Evolutionary conservation across 1,140 invertebrate genomes (phyloP).

Genomic region (Thalassaphorura encarpata): DNA sequence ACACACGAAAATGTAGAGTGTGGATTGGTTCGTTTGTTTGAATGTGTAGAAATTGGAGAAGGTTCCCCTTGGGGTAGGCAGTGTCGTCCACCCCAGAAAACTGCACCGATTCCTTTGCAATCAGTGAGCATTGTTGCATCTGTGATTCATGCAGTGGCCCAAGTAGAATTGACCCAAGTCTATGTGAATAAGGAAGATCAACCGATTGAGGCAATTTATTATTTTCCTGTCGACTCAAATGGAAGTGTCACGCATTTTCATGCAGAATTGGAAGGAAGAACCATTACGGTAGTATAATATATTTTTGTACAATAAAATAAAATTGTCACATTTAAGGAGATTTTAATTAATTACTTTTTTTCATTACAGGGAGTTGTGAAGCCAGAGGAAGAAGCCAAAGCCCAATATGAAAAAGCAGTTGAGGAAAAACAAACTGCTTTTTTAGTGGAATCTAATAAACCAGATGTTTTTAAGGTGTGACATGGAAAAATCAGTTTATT

Average conservation of each 20-base stretch:
- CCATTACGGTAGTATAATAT: conserved; percentile 21
- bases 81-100: background rate
- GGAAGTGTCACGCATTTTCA: conserved; percentile 28
- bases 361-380: conserved; percentile 39
- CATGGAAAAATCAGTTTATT: background rate
- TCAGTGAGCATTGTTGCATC: conserved; percentile 19
- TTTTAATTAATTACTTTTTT: conserved; percentile 1
- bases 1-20: conserved; percentile 13
- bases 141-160: conserved; percentile 22
- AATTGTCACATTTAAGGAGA: background rate
- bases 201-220: conserved; percentile 27
- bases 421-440: conserved; percentile 43
- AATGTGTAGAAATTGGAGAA: background rate
- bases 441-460: conserved; percentile 41
- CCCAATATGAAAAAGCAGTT: conserved; percentile 42
- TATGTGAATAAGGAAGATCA: conserved; percentile 26
- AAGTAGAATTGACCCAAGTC: conserved; percentile 25
- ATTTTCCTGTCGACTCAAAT: conserved; percentile 26
- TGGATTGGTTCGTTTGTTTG: conserved; percentile 6
- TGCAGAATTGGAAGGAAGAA: conserved; percentile 23
- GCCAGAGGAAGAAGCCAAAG: conserved; percentile 41
- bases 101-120: conserved; percentile 15
- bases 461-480: conserved; percentile 34
- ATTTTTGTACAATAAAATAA: background rate
- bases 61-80: no score